phyloP scores from a whole-genome alignment of 2,888 invertebrate species.

The Hemaris fuciformis region DNA sequence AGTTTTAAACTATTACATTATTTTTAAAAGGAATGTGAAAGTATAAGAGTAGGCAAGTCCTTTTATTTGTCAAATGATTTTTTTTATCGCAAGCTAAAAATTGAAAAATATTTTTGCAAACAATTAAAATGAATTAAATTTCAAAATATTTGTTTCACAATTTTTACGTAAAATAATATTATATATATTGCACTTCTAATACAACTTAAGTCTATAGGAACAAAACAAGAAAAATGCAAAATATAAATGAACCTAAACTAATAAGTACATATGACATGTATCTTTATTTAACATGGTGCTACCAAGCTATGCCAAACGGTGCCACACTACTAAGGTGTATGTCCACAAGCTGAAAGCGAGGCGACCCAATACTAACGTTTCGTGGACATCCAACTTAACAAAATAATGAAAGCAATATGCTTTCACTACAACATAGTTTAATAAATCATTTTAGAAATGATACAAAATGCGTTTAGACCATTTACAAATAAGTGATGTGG shows the following conservation, averaged over 20 bases:
- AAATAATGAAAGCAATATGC: not conserved
- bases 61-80: too few species aligned
- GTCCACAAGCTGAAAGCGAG: not conserved
- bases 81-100: too few species aligned
- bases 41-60: too few species aligned
- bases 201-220: constrained; percentile 1
- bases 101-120: too few species aligned
- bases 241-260: not conserved
- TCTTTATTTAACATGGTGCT: constrained; percentile 12
- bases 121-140: too few species aligned
- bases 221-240: not conserved
- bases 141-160: not conserved
- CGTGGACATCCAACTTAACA: constrained; percentile 4
- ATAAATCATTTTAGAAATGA: too few species aligned
- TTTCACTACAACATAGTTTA: not conserved
- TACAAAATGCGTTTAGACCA: too few species aligned
- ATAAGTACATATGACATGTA: not conserved
- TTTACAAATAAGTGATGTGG: too few species aligned
- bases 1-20: too few species aligned
- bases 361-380: not conserved
- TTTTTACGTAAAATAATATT: not conserved
- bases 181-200: not conserved
- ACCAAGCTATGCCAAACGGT: constrained; percentile 15
- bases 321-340: constrained; percentile 2
- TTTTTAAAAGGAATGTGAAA: too few species aligned